Evolutionary conservation across 2,888 invertebrate genomes (phyloP), one percentile per base, ranked within the genome.

Genomic region (Tyria jacobaeae): DNA sequence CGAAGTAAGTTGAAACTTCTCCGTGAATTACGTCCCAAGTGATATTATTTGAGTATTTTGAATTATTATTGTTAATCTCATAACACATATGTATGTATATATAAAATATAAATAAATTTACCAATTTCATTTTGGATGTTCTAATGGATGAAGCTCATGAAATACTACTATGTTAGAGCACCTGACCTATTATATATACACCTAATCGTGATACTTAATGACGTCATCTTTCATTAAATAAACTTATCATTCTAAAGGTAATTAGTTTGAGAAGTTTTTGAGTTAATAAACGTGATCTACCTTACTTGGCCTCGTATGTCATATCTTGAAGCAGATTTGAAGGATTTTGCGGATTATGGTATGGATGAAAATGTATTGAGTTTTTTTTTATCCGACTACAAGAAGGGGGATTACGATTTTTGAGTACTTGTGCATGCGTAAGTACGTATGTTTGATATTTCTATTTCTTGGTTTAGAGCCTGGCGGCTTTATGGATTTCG

Each of bases 151-250:
- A 25, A 14, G 31, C 56, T 15, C 24, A 56, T 35, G 35, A 47
- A 24, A 35, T 41, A 56, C 56, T 56, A 24, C 34, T 25, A 35
- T 12, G 3, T 12, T 47, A 17, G 12, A 24, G 12, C 35, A 24
- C 21, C 34, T 48, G 47, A 47, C 56, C 48, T 56, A 48, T 48
- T 56, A 56, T 56, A 56, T 56, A 56, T 56, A 47, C 47, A 7
- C 14, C 34, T 34, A 56, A 56, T 56, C 56, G 56, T 56, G 56
- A 56, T 56, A 47, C 56, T 24, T 47, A 47, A 56, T 56, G 56
- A 56, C 44, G 56, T 55, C 56, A 47, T 56, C 4, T 24, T 31
- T 47, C 24, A 56, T 35, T 56, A 56, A 35, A 25, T 35, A 48
- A 34, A 56, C 35, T 56, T 44, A 34, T 48, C 47, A 35, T 56